A percentile compares a stretch with the other conserved stretches of the same genome.
phyloP scores from a whole-genome alignment of 2,797 vertebrate genomes.

The Notolabrus celidotus region DNA sequence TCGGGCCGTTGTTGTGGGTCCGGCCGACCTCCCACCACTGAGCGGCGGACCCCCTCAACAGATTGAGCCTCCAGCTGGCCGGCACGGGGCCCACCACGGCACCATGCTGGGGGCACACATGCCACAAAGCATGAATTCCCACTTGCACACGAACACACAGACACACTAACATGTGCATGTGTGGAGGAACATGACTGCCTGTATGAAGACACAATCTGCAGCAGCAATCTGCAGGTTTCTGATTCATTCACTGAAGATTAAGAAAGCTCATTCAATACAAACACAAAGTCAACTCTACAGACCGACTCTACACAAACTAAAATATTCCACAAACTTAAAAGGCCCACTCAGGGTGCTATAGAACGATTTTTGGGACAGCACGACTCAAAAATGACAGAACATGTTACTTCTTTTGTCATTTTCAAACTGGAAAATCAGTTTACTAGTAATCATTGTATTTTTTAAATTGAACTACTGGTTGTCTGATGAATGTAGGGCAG shows the following conservation, averaged over 20 bases:
- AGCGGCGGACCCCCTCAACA: conserved; percentile 81
- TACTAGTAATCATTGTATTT: too few relatives aligned
- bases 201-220: conserved; percentile 9
- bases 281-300: too few relatives aligned
- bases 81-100: conserved; percentile 73
- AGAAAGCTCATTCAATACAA: background rate
- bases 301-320: background rate
- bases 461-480: too few relatives aligned
- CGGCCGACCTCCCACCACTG: conserved; percentile 70
- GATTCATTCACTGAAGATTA: background rate
- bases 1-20: conserved; percentile 74
- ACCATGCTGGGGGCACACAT: conserved; percentile 86
- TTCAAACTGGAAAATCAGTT: too few relatives aligned
- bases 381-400: too few relatives aligned
- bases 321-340: too few relatives aligned
- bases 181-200: conserved; percentile 30
- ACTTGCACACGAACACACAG: conserved; percentile 56
- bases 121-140: conserved; percentile 73
- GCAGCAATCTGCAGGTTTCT: background rate
- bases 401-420: too few relatives aligned
- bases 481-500: too few relatives aligned
- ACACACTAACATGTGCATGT: conserved; percentile 44
- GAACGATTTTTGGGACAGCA: too few relatives aligned
- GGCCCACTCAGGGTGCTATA: too few relatives aligned
- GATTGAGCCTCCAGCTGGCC: conserved; percentile 88